Evolutionary conservation across 2,113 vertebrate species (phyloP).

Genomic region (Bufo bufo): DNA sequence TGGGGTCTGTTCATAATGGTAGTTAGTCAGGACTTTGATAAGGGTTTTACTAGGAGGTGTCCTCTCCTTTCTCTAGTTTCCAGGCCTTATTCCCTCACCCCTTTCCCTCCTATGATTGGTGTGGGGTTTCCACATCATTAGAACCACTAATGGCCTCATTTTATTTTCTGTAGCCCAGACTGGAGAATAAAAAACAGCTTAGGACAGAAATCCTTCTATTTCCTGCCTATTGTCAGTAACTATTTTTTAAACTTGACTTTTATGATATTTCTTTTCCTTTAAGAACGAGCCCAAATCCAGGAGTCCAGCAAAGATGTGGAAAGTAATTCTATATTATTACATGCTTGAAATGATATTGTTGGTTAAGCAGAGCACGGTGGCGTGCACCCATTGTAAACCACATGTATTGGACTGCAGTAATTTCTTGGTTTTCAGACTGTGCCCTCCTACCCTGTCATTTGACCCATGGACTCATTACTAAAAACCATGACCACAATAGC

Average conservation of each 20-base stretch:
- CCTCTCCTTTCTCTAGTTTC: too few relatives aligned
- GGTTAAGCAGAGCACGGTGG: slow-evolving; percentile 2
- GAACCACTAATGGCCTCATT: neutral
- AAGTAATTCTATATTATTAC: slow-evolving; percentile 51
- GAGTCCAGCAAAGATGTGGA: slow-evolving; percentile 36
- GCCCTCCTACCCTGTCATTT: slow-evolving; percentile 4
- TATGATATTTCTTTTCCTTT: slow-evolving; percentile 27
- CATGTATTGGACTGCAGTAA: slow-evolving; percentile 34
- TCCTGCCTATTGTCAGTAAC: slow-evolving; percentile 63
- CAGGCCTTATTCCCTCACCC: too few relatives aligned
- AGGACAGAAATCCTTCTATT: slow-evolving; percentile 61
- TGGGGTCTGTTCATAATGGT: too few relatives aligned
- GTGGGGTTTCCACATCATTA: neutral
- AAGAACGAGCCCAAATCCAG: slow-evolving; percentile 19
- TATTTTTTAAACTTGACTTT: slow-evolving; percentile 22
- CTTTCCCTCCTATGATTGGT: too few relatives aligned
- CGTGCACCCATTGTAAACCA: slow-evolving; percentile 33
- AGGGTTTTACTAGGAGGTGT: too few relatives aligned
- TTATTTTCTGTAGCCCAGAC: neutral
- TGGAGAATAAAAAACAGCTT: neutral
- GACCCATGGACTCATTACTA: slow-evolving; percentile 19
- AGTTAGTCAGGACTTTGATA: too few relatives aligned
- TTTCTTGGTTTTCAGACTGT: slow-evolving; percentile 9
- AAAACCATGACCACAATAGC: slow-evolving; percentile 16
- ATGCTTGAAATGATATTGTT: slow-evolving; percentile 35